Base-by-base conservation (phyloP, 2,797 vertebrate species). In the Sebastes diaconus region DNA sequence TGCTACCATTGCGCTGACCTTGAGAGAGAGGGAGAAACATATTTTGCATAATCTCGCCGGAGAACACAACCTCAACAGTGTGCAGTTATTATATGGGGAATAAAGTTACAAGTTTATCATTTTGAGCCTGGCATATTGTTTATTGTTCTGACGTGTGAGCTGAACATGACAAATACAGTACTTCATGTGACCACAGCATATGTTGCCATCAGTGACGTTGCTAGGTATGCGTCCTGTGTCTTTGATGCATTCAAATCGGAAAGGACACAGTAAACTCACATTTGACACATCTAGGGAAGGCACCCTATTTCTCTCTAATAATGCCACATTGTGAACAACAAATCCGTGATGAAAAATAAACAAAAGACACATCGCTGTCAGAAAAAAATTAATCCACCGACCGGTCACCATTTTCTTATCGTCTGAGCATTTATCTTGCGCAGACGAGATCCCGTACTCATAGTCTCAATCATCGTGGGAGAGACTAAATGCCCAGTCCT, bases 1-100 rank as follows among this genome's bases (percentile, higher is more conserved):
- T 83, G 79, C 58, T 80, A 77, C 72, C 64, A 66, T 66, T 74
- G 80, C 68, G 46, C 59, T 88, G 83, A 77, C 80, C 83, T 91
- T 91, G 78, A 83, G 54, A 83, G 39, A 73, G 39, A 73, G 73
- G 67, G 46, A 77, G 22, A 79, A 84, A 81, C 74, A 83, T 60
- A 73, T 80, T 87, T 80, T 79, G 68, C 84, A 87, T 87, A 79
- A 84, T 79, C 61, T 84, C 70, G 67, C 36, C 30, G 60, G 50
- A 79, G 58, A 76, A 55, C 72, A 69, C 64, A 70, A n/a, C 42
- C 10, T 22, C 57, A 39, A 71, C 36, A 29, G 70, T 32, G 14
- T 24, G 52, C 25, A 50, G 24, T 8, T 66, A 10, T 18, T 58
- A 16, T 61, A 11, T 10, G 11, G 50, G 20, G 16, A 55, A 66